phyloP scores from a whole-genome alignment of 2,113 vertebrate species.

The Hemichromis elongatus region DNA sequence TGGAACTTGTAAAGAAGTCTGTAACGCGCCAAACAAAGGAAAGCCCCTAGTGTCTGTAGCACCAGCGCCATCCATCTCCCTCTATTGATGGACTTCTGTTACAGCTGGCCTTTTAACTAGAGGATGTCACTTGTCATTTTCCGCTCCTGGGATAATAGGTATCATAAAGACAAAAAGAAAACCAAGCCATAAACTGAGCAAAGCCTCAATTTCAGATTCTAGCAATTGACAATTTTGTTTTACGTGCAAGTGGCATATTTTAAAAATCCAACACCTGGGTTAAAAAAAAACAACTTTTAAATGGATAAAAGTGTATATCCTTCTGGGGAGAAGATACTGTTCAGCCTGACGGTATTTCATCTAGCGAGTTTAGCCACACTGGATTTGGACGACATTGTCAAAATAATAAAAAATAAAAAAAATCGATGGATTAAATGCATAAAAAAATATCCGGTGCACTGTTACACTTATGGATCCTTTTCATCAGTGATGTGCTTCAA shows the following conservation, averaged over 20 bases:
- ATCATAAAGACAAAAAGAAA: constrained; percentile 11
- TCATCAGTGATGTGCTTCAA: background rate
- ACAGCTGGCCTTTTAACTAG: constrained; percentile 59
- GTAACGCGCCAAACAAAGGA: constrained; percentile 36
- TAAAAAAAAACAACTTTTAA: accelerated
- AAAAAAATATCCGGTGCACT: background rate
- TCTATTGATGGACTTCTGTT: constrained; percentile 54
- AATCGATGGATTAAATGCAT: background rate
- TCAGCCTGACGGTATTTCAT: background rate
- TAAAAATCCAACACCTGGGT: background rate
- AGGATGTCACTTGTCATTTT: constrained; percentile 49
- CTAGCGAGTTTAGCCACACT: background rate
- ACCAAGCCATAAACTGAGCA: background rate
- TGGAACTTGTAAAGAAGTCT: constrained; percentile 40
- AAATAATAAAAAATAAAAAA: background rate
- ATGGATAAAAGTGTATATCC: background rate
- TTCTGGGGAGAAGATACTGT: background rate
- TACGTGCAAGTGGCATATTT: background rate
- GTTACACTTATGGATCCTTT: background rate
- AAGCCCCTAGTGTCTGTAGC: constrained; percentile 8
- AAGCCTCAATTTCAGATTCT: background rate
- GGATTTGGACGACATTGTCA: background rate
- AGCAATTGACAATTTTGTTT: background rate
- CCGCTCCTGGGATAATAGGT: constrained; percentile 33
- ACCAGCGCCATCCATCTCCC: constrained; percentile 44